Percentiles rank a stretch among this genome's conserved stretches.
Conservation (phyloP, 2,888 invertebrate genomes). For the Biston betularia region DNA sequence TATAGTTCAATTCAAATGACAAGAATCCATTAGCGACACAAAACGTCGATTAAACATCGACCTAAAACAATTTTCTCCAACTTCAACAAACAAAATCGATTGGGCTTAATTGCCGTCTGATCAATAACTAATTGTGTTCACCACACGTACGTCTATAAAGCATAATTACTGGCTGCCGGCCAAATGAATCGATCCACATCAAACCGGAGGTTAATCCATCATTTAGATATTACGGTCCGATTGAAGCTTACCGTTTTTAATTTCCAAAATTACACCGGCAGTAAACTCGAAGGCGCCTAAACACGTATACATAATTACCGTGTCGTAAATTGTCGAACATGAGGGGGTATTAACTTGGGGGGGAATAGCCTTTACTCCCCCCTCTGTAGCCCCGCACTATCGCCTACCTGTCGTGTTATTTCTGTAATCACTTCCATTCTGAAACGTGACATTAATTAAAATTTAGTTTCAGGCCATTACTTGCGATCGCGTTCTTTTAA, state of each 20-base stretch:
- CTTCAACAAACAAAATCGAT: constrained; percentile 86
- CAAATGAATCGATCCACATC: constrained; percentile 85
- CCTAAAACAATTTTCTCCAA: constrained; percentile 85
- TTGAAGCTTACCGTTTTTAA: constrained; percentile 85
- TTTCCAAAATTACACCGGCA: constrained; percentile 81
- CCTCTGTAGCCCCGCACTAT: constrained; percentile 59
- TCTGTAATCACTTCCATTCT: constrained; percentile 85
- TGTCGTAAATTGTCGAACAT: constrained; percentile 80
- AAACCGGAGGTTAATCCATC: constrained; percentile 85
- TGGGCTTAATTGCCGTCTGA: constrained; percentile 83
- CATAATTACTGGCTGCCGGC: constrained; percentile 85
- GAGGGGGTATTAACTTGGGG: constrained; percentile 63
- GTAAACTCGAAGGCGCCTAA: constrained; percentile 73
- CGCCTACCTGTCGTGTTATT: constrained; percentile 80
- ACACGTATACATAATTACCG: constrained; percentile 81
- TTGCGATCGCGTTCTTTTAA: constrained; percentile 83
- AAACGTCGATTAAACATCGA: constrained; percentile 80
- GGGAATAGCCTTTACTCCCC: constrained; percentile 36
- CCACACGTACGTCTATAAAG: constrained; percentile 84
- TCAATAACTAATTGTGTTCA: constrained; percentile 86
- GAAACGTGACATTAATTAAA: constrained; percentile 87
- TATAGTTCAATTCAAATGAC: constrained; percentile 70
- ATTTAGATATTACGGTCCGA: constrained; percentile 84
- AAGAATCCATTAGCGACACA: constrained; percentile 78
- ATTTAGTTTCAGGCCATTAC: constrained; percentile 86